Evolutionary conservation across 2,888 invertebrate species (phyloP).

Genomic region (Gymnoscelis rufifasciata): DNA sequence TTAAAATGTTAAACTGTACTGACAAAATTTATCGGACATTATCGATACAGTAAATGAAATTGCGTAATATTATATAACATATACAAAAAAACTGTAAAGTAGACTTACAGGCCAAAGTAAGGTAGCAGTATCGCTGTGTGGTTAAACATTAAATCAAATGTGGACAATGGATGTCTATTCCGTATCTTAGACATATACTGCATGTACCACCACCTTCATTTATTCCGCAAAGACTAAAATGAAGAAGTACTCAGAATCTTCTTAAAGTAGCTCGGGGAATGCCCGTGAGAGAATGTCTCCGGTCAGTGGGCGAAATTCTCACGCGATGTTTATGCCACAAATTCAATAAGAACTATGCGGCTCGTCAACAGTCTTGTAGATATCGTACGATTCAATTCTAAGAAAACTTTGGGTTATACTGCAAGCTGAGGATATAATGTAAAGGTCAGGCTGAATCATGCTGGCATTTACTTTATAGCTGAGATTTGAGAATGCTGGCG

Average conservation of each 20-base stretch:
- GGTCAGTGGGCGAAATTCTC: conserved; percentile 51
- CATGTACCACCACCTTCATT: no score
- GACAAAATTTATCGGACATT: no score
- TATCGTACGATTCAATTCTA: conserved; percentile 12
- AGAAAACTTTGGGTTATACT: conserved; percentile 10
- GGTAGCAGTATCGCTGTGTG: no score
- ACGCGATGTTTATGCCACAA: conserved; percentile 53
- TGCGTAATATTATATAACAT: no score
- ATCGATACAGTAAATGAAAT: no score
- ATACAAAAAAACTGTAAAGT: no score
- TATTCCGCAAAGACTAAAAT: neutral
- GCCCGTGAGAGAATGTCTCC: conserved; percentile 43
- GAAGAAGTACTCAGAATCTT: conserved; percentile 10
- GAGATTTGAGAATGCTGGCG: conserved; percentile 18
- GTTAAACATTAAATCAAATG: no score
- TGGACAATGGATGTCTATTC: no score
- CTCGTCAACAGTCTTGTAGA: conserved; percentile 40
- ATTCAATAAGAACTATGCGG: conserved; percentile 45
- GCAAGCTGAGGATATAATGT: neutral
- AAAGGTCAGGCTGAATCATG: conserved; percentile 13
- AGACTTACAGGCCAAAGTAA: no score
- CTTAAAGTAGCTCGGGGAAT: conserved; percentile 38
- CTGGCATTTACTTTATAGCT: conserved; percentile 3
- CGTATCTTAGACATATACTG: no score
- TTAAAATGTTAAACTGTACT: no score